A percentile compares a stretch with the other conserved stretches of the same genome.
Conservation (phyloP, 1,140 invertebrate species). For the Rhysida immarginata region DNA sequence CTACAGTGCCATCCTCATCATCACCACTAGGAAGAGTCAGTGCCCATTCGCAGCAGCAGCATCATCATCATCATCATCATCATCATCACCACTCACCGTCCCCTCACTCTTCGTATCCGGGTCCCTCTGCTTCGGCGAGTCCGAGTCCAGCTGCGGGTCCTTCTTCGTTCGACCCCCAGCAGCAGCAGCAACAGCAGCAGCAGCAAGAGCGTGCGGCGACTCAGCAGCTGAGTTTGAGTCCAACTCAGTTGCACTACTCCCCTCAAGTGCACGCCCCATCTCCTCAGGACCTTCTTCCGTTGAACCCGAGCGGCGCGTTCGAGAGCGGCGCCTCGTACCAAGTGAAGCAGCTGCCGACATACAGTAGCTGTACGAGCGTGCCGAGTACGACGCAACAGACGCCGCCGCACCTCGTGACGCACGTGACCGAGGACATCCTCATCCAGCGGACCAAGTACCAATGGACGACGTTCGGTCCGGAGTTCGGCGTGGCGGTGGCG, state of each 20-base stretch:
- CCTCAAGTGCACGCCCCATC: too few relatives aligned
- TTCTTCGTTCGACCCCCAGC: too few relatives aligned
- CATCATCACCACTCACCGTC: slow-evolving; percentile 5
- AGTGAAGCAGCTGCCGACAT: slow-evolving; percentile 28
- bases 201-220: slow-evolving; percentile 7
- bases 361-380: slow-evolving; percentile 23
- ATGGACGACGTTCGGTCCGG: slow-evolving; percentile 31
- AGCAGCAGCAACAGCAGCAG: background rate
- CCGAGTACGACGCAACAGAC: slow-evolving; percentile 6
- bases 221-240: too few relatives aligned
- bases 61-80: too few relatives aligned
- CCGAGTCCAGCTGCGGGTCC: background rate
- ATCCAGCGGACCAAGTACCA: slow-evolving; percentile 40
- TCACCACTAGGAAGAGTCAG: slow-evolving; percentile 6
- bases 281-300: background rate
- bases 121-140: background rate
- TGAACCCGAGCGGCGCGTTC: background rate
- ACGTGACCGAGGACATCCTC: slow-evolving; percentile 27
- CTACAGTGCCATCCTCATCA: slow-evolving; percentile 9
- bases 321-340: background rate
- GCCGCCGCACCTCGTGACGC: slow-evolving; percentile 22
- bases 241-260: background rate
- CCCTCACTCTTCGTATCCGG: background rate
- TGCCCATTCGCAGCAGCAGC: background rate
- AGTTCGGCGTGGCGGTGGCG: slow-evolving; percentile 21